Base-by-base conservation (phyloP, 2,113 vertebrate species). In the Morone saxatilis region DNA sequence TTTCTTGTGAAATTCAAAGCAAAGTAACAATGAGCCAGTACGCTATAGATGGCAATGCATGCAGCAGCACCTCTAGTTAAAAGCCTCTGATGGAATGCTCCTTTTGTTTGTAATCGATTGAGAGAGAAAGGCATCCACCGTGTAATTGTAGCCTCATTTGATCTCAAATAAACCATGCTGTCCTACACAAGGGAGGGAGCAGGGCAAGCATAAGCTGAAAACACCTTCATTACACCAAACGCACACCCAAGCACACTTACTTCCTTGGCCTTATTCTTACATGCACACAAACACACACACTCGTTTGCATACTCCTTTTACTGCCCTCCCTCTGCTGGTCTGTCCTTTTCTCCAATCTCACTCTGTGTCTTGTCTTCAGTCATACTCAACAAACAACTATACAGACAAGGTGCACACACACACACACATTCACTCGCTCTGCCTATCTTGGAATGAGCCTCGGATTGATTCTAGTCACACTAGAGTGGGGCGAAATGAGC, bases 391-490 rank as follows among this genome's bases (percentile, higher is more conserved):
- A 89, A 84, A 92, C 85, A 92, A 51, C 51, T 62, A 53, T 56
- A 50, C 83, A 88, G 72, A 66, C 48, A 50, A 7, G 17, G 19
- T 54, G 36, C 59, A 45, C 65, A 57, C 76, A 72, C 40, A 80
- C 53, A 48, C 75, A 61, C 87, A 19, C 67, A 83, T n/a, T 20
- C 79, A 60, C 47, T 75, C 69, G 62, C 65, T 25, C 78, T 25
- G 61, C 67, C 80, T 84, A 78, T 89, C 80, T 83, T 59, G 83
- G 74, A 91, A 91, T 91, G 82, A 90, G 90, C 71, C 84, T 80
- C 69, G 61, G 88, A 94, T 90, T 91, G 94, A 95, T 94, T 94
- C 91, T 87, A 83, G 92, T 89, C 91, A 89, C 88, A 92, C 81
- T 59, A 75, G 86, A 91, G 85, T 79, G 76, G 72, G 84, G 80